A percentile compares a stretch with the other conserved stretches of the same genome.
These are phyloP conservation scores for Copidosoma floridanum DNA, from an alignment of 1,140 invertebrate genomes.

Conservation along the genomic window DNA sequence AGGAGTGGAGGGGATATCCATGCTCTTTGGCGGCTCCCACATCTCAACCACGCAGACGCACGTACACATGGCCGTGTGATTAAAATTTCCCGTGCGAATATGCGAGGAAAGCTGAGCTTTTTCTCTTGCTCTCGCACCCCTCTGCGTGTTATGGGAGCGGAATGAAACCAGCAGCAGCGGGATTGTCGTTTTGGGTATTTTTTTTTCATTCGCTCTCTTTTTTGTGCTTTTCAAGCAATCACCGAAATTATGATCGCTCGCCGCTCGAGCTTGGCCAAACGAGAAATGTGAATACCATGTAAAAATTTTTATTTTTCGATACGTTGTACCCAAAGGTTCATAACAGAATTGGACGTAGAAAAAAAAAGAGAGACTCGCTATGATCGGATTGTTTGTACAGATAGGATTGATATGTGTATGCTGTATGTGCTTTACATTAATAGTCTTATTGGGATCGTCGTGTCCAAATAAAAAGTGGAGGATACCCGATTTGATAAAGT, in stretches of 20 bases:
- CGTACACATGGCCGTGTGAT: not conserved
- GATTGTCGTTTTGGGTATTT: not conserved
- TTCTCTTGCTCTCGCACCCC: not conserved
- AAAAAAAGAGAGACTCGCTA: too few relatives aligned
- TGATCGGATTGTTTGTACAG: too few relatives aligned
- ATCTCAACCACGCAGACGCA: not conserved
- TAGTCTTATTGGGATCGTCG: too few relatives aligned
- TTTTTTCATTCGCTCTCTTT: not conserved
- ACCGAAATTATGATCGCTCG: slow-evolving; percentile 4
- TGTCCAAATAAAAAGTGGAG: too few relatives aligned
- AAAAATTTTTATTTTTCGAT: not conserved
- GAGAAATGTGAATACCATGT: slow-evolving; percentile 2
- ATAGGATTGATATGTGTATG: too few relatives aligned
- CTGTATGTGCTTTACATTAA: too few relatives aligned
- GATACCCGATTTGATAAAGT: too few relatives aligned
- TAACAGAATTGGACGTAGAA: too few relatives aligned
- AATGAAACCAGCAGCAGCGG: slow-evolving; percentile 5
- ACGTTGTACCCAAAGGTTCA: too few relatives aligned
- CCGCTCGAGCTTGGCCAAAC: not conserved
- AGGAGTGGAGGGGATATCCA: too few relatives aligned
- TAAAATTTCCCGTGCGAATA: slow-evolving; percentile 6
- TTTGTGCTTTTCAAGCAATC: not conserved
- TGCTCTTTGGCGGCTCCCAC: not conserved
- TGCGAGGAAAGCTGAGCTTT: not conserved
- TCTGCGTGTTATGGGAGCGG: not conserved